Evolutionary conservation across 2,797 vertebrate genomes (phyloP).

Genomic region (Graptemys geographica): DNA sequence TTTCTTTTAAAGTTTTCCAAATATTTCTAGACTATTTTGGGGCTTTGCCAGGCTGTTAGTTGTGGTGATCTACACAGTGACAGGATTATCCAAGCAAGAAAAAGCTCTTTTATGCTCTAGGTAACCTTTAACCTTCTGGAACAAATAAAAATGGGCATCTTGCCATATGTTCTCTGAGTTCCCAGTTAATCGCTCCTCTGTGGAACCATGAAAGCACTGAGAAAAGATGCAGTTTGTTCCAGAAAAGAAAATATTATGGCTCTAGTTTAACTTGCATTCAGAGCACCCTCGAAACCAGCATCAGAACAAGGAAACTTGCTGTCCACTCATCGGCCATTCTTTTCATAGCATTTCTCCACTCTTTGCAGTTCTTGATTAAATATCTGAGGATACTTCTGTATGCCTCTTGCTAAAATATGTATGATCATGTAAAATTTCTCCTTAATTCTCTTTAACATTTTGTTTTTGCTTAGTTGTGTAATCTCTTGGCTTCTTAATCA

Average conservation of each 20-base stretch:
- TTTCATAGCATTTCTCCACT: neutral
- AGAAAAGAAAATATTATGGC: conserved; percentile 69
- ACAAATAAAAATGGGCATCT: conserved; percentile 72
- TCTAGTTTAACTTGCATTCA: conserved; percentile 48
- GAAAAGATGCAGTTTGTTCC: conserved; percentile 57
- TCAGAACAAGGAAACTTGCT: neutral
- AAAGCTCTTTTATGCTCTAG: conserved; percentile 72
- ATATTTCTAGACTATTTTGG: conserved; percentile 1
- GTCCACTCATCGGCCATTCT: neutral
- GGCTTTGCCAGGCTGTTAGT: conserved; percentile 45
- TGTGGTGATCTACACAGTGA: conserved; percentile 56
- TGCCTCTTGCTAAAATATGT: neutral
- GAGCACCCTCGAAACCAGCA: neutral
- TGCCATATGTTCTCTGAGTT: conserved; percentile 60
- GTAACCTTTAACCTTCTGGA: conserved; percentile 75
- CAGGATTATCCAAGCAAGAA: conserved; percentile 77
- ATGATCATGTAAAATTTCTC: neutral
- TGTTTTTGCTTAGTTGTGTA: neutral
- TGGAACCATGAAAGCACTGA: conserved; percentile 55
- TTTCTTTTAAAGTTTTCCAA: conserved; percentile 19
- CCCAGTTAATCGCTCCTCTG: conserved; percentile 66
- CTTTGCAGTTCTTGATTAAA: neutral
- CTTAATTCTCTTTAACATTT: neutral
- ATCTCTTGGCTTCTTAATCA: neutral
- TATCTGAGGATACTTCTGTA: neutral